These are phyloP conservation scores for Mantis religiosa DNA, from an alignment of 2,888 invertebrate genomes.

Conservation along the genomic window DNA sequence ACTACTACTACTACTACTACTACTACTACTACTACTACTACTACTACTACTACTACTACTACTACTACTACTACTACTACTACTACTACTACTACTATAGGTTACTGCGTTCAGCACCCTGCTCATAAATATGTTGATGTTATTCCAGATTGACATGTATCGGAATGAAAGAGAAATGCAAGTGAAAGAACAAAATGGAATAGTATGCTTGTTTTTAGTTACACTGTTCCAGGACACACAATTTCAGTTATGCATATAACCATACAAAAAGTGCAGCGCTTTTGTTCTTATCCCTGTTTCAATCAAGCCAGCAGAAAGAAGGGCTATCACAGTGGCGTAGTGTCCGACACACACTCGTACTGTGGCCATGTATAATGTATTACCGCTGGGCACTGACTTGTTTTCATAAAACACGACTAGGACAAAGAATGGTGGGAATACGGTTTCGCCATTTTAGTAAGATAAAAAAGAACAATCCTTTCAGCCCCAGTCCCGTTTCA, in stretches of 20 bases:
- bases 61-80: too few species aligned
- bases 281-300: neutral
- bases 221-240: neutral
- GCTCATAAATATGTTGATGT: too few species aligned
- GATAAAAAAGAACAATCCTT: conserved; percentile 7
- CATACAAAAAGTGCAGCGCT: neutral
- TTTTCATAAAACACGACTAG: neutral
- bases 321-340: neutral
- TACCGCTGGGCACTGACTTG: neutral
- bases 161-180: too few species aligned
- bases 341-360: neutral
- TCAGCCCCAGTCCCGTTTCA: neutral
- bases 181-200: neutral
- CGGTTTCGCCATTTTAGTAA: neutral
- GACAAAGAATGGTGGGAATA: neutral
- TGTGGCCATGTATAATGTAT: conserved; percentile 6
- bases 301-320: neutral
- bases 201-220: neutral
- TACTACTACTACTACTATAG: too few species aligned
- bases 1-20: too few species aligned
- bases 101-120: too few species aligned
- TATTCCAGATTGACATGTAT: too few species aligned
- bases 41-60: too few species aligned
- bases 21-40: too few species aligned
- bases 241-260: neutral